Conservation (phyloP, 2,113 vertebrate genomes). For the Acanthisitta chloris region DNA sequence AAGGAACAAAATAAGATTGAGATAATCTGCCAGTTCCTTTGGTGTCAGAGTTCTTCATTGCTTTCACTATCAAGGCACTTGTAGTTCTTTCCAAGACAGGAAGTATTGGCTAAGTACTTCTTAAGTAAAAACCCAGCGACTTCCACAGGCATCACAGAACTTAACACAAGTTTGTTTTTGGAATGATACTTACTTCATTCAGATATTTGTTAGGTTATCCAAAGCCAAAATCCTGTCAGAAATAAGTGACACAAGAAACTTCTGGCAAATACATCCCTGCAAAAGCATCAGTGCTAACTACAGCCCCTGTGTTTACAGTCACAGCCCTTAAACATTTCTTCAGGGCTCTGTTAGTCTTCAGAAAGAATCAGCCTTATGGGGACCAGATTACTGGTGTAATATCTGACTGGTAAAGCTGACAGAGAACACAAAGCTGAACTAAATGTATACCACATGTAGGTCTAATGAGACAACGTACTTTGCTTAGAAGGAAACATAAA, state of each 20-base stretch:
- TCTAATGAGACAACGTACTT: neutral
- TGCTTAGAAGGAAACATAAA: neutral
- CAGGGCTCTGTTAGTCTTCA: neutral
- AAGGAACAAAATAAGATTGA: neutral
- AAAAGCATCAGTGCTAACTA: neutral
- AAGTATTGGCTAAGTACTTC: neutral
- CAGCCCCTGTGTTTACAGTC: neutral
- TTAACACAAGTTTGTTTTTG: neutral
- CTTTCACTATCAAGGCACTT: neutral
- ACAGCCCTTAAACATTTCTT: neutral
- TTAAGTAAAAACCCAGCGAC: neutral
- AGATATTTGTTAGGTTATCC: neutral
- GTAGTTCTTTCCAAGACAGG: neutral
- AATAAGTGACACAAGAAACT: neutral
- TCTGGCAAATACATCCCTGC: neutral
- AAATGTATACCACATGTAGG: neutral
- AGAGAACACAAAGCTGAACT: neutral
- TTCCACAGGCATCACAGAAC: neutral
- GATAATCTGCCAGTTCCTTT: conserved; percentile 1
- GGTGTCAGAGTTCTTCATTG: neutral
- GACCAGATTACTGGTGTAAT: neutral
- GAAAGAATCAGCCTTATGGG: neutral
- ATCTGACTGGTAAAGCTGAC: neutral
- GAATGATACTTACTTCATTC: neutral
- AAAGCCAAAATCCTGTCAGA: neutral